Evolutionary conservation across 1,140 invertebrate species (phyloP).

Genomic region (Zaprionus taronus): DNA sequence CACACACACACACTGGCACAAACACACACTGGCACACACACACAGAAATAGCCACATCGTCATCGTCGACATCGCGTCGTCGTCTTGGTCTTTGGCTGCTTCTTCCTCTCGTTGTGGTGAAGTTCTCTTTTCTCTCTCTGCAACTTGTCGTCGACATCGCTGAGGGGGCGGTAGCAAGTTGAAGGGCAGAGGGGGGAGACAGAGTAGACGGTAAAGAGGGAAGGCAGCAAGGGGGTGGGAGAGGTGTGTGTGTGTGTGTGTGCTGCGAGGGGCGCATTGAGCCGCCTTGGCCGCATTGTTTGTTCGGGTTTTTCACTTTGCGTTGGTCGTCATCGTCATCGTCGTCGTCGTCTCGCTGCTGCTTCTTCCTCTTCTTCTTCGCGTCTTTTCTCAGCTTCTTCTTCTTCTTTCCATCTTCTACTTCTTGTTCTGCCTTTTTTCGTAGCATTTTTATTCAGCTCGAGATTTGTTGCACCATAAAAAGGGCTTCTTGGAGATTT

Average conservation of each 20-base stretch:
- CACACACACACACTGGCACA: slow-evolving; percentile 30
- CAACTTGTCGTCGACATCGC: slow-evolving; percentile 34
- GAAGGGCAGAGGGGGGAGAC: neutral
- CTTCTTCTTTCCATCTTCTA: slow-evolving; percentile 4
- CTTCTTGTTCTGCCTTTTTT: slow-evolving; percentile 20
- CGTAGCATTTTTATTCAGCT: slow-evolving; percentile 58
- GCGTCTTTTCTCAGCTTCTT: no score
- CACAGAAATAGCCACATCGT: slow-evolving; percentile 50
- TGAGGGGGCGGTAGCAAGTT: slow-evolving; percentile 23
- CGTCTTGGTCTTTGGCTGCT: slow-evolving; percentile 19
- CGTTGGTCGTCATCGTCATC: slow-evolving; percentile 64
- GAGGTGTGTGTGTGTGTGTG: neutral
- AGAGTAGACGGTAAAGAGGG: neutral
- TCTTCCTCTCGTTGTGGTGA: slow-evolving; percentile 39
- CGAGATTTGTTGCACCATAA: slow-evolving; percentile 78
- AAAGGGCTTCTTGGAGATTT: slow-evolving; percentile 73
- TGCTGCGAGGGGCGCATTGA: neutral
- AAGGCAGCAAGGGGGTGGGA: neutral
- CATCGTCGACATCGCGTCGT: slow-evolving; percentile 54
- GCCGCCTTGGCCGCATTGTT: slow-evolving; percentile 64
- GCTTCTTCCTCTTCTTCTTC: neutral
- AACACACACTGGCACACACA: neutral
- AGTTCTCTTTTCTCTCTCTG: slow-evolving; percentile 8
- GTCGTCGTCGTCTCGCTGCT: slow-evolving; percentile 14
- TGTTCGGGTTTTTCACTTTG: slow-evolving; percentile 75